Base-by-base conservation (phyloP, 1,140 invertebrate species). In the Hycleus phaleratus region DNA sequence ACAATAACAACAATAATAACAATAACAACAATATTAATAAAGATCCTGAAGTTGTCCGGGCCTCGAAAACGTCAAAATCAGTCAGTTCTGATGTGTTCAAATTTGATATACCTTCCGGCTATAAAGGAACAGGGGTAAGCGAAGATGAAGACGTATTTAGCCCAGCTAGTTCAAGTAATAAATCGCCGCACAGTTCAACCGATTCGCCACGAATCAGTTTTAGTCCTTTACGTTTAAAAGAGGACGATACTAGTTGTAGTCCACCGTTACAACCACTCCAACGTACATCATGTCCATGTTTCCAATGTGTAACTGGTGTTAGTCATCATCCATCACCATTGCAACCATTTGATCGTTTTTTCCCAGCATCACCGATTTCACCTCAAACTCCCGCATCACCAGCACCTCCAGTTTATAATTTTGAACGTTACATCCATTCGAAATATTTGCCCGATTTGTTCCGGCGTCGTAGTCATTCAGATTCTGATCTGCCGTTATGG, bases 381-480 rank as follows among this genome's bases (percentile, higher is more conserved):
- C 80, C 82, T 0, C 65, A 85, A 59, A 75, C 84, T 0, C 82
- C 83, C 0, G 71, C 79, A 43, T 77, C 79, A 9, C 67, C 79
- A 2, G 74, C 77, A 12, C 75, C 79, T 3, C 73, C 78, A 2
- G 77, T 78, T 39, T 75, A 79, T 38, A 82, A 73, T 58, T 86
- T 86, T 69, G 84, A 85, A 66, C 83, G 85, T 60, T 87, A 86
- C 71, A 75, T 89, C 55, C 83, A 86, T 61, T 81, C 82, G 53
- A 87, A 87, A 76, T 86, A 86, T 75, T 78, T 87, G 68, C 85
- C 85, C 3, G 84, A 86, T 61, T 77, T 83, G 26, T 82, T 82
- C 61, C 77, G 82, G 2, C 74, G 81, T 51, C 77, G 87, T 45
- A 87, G 85, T 64, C 85, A 87, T 70, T 88, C 87, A 11, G 87